Conservation (phyloP, 2,113 vertebrate species). For the Andinoacara biseriatus region DNA sequence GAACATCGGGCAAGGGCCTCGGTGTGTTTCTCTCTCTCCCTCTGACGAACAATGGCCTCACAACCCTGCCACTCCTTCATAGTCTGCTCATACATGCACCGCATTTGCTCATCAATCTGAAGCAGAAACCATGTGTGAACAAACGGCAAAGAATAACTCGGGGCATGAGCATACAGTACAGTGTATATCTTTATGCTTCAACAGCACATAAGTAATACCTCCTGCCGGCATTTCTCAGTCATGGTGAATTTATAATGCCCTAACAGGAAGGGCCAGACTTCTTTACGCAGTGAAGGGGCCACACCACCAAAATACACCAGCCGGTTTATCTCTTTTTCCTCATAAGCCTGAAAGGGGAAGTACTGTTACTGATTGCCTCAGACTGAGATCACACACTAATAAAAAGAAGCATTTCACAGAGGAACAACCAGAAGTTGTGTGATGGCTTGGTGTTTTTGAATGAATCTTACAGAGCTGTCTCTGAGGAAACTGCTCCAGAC, state of each 20-base stretch:
- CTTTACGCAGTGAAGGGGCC: constrained; percentile 89
- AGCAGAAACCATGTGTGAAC: neutral
- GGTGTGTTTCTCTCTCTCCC: constrained; percentile 92
- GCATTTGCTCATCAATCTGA: constrained; percentile 89
- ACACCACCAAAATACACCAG: constrained; percentile 95
- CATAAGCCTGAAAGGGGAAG: constrained; percentile 80
- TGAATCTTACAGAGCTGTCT: constrained; percentile 85
- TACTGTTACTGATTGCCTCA: neutral
- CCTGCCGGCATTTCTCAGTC: constrained; percentile 85
- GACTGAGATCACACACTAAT: neutral
- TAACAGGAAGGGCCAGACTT: constrained; percentile 97
- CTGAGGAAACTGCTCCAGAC: constrained; percentile 90
- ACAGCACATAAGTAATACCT: constrained; percentile 77
- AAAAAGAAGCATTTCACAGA: neutral
- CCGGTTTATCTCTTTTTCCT: constrained; percentile 90
- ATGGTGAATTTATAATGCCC: constrained; percentile 97
- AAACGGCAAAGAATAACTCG: neutral
- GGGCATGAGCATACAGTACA: neutral
- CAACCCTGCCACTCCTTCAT: constrained; percentile 97
- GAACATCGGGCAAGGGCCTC: constrained; percentile 93
- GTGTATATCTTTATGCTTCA: neutral
- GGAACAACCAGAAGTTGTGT: neutral
- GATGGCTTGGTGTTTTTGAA: neutral
- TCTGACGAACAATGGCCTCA: constrained; percentile 92
- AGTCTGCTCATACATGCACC: constrained; percentile 88